Evolutionary conservation across 1,140 invertebrate genomes (phyloP), one percentile per base, ranked within the genome.

Genomic region (Drosophila repleta): DNA sequence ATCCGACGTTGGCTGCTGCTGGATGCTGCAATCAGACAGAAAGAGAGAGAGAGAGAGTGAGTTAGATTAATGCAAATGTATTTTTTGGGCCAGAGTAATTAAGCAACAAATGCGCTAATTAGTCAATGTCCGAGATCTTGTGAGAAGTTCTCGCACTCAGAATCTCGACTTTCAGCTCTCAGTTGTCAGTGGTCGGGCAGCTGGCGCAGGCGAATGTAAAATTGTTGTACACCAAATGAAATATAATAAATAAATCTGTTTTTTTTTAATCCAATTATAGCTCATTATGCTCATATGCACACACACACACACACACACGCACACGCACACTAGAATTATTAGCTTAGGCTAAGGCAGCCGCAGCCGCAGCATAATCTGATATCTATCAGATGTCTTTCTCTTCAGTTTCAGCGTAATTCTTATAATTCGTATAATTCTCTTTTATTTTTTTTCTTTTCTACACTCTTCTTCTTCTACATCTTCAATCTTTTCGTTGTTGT

Each of bases 201-300:
- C 61, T 70, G 67, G 39, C 57, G 24, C 51, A 49, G 13, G 55
- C 55, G 57, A 63, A 45, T 79, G 81, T 76, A 85, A 74, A 65
- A 20, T 60, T 66, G 35, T 58, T 71, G 53, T 52, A 26, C 51
- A 26, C 62, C 29, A 62, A 73, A 78, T 69, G 75, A 71, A 74
- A 78, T 81, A 76, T 66, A 78, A 73, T 67, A 80, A 66, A 87
- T 88, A 87, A 87, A 88, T 87, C 83, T 88, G 11, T 35, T 35
- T 88, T 35, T 35, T 35, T 35, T 79, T 87, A 87, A 87, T 87
- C 83, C 83, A 87, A 87, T 87, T 87, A 88, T 79, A 87, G 82
- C 83, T 87, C 83, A 87, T 87, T 88, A 87, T 87, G 83, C 79
- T 76, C 65, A 81, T 87, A 88, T 87, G 82, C 78, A 76, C 79